These are phyloP conservation scores for Columbina picui DNA, from an alignment of 2,113 vertebrate species.

Conservation along the genomic window DNA sequence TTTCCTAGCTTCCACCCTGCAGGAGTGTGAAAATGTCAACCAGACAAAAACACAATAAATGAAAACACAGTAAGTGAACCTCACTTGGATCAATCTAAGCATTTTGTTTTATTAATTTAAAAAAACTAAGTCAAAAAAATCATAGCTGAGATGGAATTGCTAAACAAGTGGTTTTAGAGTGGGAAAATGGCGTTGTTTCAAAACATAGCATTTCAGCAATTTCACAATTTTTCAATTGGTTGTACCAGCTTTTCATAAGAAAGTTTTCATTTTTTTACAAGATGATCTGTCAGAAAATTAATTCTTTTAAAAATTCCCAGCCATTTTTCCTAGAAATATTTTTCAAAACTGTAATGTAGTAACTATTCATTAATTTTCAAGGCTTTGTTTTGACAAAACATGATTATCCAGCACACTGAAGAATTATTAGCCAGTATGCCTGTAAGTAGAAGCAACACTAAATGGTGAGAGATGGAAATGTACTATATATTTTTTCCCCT, in stretches of 20 bases:
- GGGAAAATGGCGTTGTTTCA: constrained; percentile 55
- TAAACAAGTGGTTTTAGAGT: constrained; percentile 47
- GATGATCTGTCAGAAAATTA: constrained; percentile 18
- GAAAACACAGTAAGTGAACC: neutral
- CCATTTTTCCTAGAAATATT: constrained; percentile 58
- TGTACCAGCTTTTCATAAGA: constrained; percentile 16
- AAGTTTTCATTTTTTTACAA: neutral
- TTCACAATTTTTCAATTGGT: constrained; percentile 46
- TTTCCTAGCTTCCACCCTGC: neutral
- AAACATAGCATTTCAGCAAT: constrained; percentile 39
- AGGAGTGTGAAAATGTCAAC: constrained; percentile 10
- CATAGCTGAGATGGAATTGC: constrained; percentile 33
- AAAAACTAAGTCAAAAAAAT: constrained; percentile 6
- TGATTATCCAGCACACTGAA: neutral
- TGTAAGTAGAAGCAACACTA: neutral
- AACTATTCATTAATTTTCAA: constrained; percentile 15
- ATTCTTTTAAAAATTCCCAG: constrained; percentile 54
- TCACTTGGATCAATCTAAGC: neutral
- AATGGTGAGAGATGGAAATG: neutral
- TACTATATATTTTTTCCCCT: neutral
- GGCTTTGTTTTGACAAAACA: neutral
- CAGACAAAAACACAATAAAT: neutral
- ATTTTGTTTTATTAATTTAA: neutral
- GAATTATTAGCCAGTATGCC: neutral
- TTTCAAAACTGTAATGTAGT: neutral